These are phyloP conservation scores for Neoitamus cyanurus DNA, from an alignment of 2,888 invertebrate genomes.

Conservation along the genomic window DNA sequence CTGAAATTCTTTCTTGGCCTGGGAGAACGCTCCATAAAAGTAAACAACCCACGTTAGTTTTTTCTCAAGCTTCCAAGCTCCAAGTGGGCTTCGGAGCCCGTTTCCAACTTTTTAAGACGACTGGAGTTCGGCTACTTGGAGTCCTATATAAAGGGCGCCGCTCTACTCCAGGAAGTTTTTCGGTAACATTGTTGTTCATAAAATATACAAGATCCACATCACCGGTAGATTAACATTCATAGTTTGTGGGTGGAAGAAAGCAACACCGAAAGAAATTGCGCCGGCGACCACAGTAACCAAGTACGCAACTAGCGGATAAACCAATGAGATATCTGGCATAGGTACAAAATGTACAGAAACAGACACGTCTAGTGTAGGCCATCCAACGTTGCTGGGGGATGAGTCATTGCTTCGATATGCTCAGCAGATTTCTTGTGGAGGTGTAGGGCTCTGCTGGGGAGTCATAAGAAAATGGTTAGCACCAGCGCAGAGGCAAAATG, in stretches of 20 bases:
- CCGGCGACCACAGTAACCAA: neutral
- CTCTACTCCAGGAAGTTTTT: neutral
- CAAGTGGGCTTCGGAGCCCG: neutral
- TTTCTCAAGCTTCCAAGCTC: neutral
- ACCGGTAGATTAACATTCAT: neutral
- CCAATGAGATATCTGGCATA: neutral
- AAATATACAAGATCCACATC: neutral
- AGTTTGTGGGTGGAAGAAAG: neutral
- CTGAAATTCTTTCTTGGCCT: neutral
- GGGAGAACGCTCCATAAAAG: neutral
- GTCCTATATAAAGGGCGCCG: neutral
- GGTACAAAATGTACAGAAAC: no score
- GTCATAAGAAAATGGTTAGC: neutral
- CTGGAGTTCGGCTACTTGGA: neutral
- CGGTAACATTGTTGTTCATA: neutral
- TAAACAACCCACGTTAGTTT: constrained; percentile 12
- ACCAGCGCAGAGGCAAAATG: neutral
- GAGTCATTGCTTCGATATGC: constrained; percentile 13
- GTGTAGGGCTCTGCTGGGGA: neutral
- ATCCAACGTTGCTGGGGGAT: neutral
- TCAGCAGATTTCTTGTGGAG: neutral
- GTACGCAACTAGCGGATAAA: neutral
- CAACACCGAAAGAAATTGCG: neutral
- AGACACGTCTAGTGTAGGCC: neutral
- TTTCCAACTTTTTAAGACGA: neutral